Percentiles rank a stretch among this genome's conserved stretches.
phyloP scores from a whole-genome alignment of 92 coral and sea anemone species.

The Anthopleura xanthogrammica region DNA sequence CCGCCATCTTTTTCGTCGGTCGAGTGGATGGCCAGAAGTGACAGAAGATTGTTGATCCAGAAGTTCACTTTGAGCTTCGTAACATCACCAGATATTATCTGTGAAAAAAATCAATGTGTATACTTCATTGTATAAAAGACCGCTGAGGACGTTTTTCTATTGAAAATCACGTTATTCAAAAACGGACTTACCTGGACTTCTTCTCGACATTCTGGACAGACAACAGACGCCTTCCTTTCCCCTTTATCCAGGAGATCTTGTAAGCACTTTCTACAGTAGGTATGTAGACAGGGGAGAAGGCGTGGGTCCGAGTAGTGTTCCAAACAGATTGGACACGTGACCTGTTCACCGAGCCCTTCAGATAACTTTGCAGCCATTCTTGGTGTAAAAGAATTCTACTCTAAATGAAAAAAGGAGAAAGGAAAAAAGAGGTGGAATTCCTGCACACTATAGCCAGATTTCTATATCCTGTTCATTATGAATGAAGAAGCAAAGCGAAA shows the following conservation, averaged over 20 bases:
- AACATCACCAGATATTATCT: conserved; percentile 51
- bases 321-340: conserved; percentile 43
- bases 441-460: too few relatives aligned
- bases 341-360: conserved; percentile 8
- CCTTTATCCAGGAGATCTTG: conserved; percentile 29
- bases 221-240: conserved; percentile 11
- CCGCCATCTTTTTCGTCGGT: background rate
- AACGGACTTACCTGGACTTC: conserved; percentile 34
- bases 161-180: background rate
- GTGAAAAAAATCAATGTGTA: background rate
- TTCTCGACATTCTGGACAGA: conserved; percentile 46
- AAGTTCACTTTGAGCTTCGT: conserved; percentile 53
- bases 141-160: conserved; percentile 6
- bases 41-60: conserved; percentile 63
- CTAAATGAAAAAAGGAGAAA: too few relatives aligned
- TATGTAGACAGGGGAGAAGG: conserved; percentile 44
- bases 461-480: too few relatives aligned
- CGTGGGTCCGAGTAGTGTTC: conserved; percentile 54
- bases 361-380: conserved; percentile 4
- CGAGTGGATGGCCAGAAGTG: conserved; percentile 17
- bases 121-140: background rate
- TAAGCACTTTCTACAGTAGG: conserved; percentile 48
- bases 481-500: too few relatives aligned
- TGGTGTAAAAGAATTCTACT: background rate
- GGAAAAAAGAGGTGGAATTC: too few relatives aligned